Base-by-base conservation (phyloP, 1,140 invertebrate species). In the Heliothis virescens region DNA sequence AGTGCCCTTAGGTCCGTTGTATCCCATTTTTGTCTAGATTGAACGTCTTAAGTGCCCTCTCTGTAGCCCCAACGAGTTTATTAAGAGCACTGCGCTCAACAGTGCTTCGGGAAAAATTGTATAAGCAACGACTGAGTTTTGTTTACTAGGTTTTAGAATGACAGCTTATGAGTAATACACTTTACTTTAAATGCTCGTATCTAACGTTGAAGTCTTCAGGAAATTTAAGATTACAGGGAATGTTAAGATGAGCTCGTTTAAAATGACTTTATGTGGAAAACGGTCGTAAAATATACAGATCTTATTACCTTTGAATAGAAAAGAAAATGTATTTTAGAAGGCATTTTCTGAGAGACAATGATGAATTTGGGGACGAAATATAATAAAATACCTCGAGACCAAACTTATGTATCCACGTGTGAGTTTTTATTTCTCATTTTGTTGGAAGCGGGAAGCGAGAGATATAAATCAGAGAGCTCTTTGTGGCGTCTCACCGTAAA, bases 21-120 rank as follows among this genome's bases (percentile, higher is more conserved):
- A 50, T 72, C 53, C 77, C 67, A 26, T 79, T 71, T 78, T 78
- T 69, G 63, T 53, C 62, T 67, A 78, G 75, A 67, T 78, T 78
- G 62, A 78, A 72, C 50, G 75, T 78, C 62, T 55, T 78, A 69
- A 63, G 60, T 53, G 65, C 48, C 29, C 47, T 55, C 21, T 34
- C 50, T n/a, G 67, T 55, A 34, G 21, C 50, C 15, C 15, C 50
- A 55, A 55, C 21, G 52, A 72, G 67, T 52, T 55, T 72, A 55
- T 72, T 55, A 26, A n/a, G 67, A 52, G 55, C 21, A 15, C 21
- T 16, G 52, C 67, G 67, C 50, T 55, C 26, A 72, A 55, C 67
- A 72, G 52, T 55, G 50, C 15, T 53, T 34, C 67, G 15, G 21
- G 9, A 55, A 72, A 69, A 72, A 72, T 55, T 53, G 3, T 29